Evolutionary conservation across 2,797 vertebrate genomes (phyloP).

Genomic region (Aldrovandia affinis): DNA sequence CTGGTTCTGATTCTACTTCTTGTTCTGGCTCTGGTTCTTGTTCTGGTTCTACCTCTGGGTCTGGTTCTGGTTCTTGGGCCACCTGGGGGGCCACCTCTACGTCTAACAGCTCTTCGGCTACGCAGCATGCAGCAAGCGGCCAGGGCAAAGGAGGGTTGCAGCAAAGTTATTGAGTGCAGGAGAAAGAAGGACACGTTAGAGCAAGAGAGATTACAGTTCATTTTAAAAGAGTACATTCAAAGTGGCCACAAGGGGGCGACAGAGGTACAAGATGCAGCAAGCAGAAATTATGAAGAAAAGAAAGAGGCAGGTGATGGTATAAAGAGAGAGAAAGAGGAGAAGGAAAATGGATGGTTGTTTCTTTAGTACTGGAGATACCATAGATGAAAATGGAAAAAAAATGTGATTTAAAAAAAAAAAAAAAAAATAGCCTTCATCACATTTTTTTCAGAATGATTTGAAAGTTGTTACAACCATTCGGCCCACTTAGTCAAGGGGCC

Average conservation of each 20-base stretch:
- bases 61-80: conserved; percentile 38
- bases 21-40: conserved; percentile 51
- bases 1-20: conserved; percentile 62
- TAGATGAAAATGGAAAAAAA: not conserved
- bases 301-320: conserved; percentile 17
- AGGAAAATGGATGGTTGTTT: not conserved
- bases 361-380: not conserved
- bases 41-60: not conserved
- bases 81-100: conserved; percentile 35
- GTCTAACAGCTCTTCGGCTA: conserved; percentile 31
- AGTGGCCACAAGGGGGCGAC: not conserved
- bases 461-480: not conserved
- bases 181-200: conserved; percentile 25
- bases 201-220: conserved; percentile 20
- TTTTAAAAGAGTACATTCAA: conserved; percentile 16
- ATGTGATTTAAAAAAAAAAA: conserved; percentile 3
- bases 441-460: not conserved
- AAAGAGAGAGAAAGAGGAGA: not conserved
- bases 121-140: conserved; percentile 43
- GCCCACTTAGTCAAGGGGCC: not conserved
- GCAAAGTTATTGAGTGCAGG: not conserved
- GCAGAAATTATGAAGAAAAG: conserved; percentile 30
- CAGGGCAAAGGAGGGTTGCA: conserved; percentile 24
- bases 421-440: not conserved
- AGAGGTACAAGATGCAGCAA: conserved; percentile 7